These are phyloP conservation scores for Desmodus rotundus DNA, from an alignment of 2,113 vertebrate species.

Conservation along the genomic window DNA sequence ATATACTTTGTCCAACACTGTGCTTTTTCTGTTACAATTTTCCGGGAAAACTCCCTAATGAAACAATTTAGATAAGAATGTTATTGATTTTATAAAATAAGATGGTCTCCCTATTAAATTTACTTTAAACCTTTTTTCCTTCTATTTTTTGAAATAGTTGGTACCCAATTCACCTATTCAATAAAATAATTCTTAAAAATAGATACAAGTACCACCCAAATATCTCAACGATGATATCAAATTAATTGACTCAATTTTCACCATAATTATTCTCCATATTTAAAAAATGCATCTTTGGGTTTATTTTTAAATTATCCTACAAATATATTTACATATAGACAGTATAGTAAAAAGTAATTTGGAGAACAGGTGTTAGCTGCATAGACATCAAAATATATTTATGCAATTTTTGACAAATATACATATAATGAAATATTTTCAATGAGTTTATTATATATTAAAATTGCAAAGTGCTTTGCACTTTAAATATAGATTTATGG, in stretches of 20 bases:
- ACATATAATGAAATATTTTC: not conserved
- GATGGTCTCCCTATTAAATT: constrained; percentile 44
- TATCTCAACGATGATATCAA: constrained; percentile 67
- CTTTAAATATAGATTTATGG: not conserved
- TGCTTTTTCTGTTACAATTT: not conserved
- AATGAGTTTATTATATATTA: not conserved
- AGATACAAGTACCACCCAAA: constrained; percentile 65
- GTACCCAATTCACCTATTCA: constrained; percentile 43
- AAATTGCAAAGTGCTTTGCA: not conserved
- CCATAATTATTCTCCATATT: constrained; percentile 53
- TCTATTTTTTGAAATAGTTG: constrained; percentile 36
- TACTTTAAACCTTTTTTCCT: constrained; percentile 56
- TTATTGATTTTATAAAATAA: not conserved
- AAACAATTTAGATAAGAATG: not conserved
- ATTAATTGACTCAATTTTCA: constrained; percentile 70
- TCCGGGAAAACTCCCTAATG: not conserved
- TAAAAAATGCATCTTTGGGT: constrained; percentile 58
- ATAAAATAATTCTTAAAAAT: constrained; percentile 71
- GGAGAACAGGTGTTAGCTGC: not conserved
- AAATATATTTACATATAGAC: constrained; percentile 4
- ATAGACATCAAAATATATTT: not conserved
- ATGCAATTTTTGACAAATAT: not conserved
- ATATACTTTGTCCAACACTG: not conserved
- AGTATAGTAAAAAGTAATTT: not conserved
- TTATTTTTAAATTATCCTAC: constrained; percentile 59